Percentiles rank a stretch among this genome's conserved stretches.
These are phyloP conservation scores for Zygogramma bicolorata DNA, from an alignment of 2,888 invertebrate genomes.

Conservation along the genomic window DNA sequence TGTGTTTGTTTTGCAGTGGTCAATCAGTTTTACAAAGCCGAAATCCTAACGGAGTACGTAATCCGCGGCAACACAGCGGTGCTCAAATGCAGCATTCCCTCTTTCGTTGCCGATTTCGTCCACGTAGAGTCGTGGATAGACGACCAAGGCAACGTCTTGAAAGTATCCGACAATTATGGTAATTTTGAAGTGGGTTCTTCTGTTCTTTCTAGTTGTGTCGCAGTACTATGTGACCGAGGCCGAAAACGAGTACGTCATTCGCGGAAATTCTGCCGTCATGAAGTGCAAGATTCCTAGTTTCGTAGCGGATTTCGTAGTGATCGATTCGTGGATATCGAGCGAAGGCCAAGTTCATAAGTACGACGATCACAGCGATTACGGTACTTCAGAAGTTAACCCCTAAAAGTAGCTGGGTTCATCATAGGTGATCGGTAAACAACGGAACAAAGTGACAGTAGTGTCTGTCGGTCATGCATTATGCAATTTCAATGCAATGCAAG, in stretches of 20 bases:
- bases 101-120: slow-evolving; percentile 81
- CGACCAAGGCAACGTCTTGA: slow-evolving; percentile 71
- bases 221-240: slow-evolving; percentile 92
- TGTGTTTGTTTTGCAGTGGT: slow-evolving; percentile 71
- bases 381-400: slow-evolving; percentile 36
- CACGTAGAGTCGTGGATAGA: slow-evolving; percentile 79
- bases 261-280: slow-evolving; percentile 91
- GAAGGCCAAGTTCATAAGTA: slow-evolving; percentile 76
- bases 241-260: slow-evolving; percentile 94
- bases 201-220: slow-evolving; percentile 79
- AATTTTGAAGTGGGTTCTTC: slow-evolving; percentile 46
- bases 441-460: background rate
- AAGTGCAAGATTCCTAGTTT: slow-evolving; percentile 95
- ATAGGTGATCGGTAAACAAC: background rate
- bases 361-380: slow-evolving; percentile 69
- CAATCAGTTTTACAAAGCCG: slow-evolving; percentile 79
- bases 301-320: slow-evolving; percentile 91
- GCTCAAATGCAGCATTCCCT: slow-evolving; percentile 80
- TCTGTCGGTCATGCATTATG: background rate
- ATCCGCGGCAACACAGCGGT: slow-evolving; percentile 80
- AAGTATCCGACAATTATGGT: slow-evolving; percentile 70
- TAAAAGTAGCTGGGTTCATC: background rate
- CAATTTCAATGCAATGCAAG: too few relatives aligned
- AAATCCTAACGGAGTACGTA: slow-evolving; percentile 80
- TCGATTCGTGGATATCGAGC: slow-evolving; percentile 87